Evolutionary conservation across 2,113 vertebrate species (phyloP), one percentile per base, ranked within the genome.

Genomic region (Oplegnathus fasciatus): DNA sequence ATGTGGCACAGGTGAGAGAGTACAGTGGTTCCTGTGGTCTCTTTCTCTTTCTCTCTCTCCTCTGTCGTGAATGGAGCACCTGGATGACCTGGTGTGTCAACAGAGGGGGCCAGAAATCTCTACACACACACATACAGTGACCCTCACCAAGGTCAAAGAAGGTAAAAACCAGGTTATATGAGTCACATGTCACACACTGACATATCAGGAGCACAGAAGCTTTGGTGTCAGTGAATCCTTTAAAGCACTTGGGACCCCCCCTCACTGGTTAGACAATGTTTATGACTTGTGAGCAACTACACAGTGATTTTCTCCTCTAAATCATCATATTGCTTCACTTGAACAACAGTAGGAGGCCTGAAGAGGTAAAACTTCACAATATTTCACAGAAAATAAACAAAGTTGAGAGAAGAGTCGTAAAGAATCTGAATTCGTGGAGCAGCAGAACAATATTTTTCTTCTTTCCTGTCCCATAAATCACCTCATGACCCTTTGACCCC

Each of bases 1-100:
- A 91, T 89, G 93, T 90, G 92, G 93, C 88, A 42, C 88, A 90
- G 89, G 92, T 88, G 91, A 88, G 58, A 78, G 82, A 83, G 83
- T 46, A 28, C 44, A 76, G 80, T 78, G 93, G 92, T 89, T 92
- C 82, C 78, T 93, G 92, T 84, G 92, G 93, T 91, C 83, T 91
- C 48, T 71, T 6, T 81, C 66, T 82, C 72, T 76, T 83, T 48
- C 64, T 73, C 68, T 77, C 50, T 73, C 64, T 74, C 18, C 26
- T 67, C 72, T 20, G 58, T 50, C 69, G 68, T 78, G 65, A 81
- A 86, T 78, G 82, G 66, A 83, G 81, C 86, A 91, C 75, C 83
- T 89, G 91, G 80, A 52, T 61, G 83, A 46, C 34, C 48, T 82
- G 61, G 8, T 75, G 58, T 58, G 60, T 73, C 52, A 66, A 58